A percentile compares a stretch with the other conserved stretches of the same genome.
These are phyloP conservation scores for Chiloscyllium punctatum DNA, from an alignment of 2,797 vertebrate species.

Conservation along the genomic window DNA sequence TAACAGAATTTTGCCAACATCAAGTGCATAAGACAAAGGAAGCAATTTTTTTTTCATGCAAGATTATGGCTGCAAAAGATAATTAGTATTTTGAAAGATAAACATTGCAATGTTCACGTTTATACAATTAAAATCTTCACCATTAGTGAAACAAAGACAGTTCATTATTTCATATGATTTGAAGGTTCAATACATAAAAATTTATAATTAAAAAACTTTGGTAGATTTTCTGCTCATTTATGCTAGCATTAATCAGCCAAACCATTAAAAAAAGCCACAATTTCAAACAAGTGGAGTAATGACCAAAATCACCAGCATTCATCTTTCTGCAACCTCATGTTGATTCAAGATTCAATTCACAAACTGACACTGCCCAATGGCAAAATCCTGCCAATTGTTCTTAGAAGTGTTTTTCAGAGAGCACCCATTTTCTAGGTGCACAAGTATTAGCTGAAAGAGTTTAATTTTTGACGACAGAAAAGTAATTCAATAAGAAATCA, in stretches of 20 bases:
- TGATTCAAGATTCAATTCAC: neutral
- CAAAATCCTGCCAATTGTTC: neutral
- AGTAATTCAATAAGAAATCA: neutral
- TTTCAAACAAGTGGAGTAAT: neutral
- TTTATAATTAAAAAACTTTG: neutral
- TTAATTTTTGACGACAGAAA: neutral
- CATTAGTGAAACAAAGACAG: neutral
- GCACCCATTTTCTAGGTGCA: neutral
- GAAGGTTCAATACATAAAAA: neutral
- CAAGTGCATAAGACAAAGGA: neutral
- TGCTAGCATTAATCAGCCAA: neutral
- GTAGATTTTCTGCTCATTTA: neutral
- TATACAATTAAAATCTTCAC: neutral
- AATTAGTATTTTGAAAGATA: neutral
- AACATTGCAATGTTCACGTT: no score
- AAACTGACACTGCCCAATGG: neutral
- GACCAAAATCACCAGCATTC: neutral
- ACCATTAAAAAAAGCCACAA: neutral
- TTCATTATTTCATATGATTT: neutral
- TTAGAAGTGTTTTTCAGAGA: neutral
- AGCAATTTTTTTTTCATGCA: neutral
- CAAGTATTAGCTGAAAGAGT: neutral
- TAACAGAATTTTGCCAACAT: constrained; percentile 24
- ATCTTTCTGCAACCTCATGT: neutral
- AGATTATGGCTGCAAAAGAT: neutral